A percentile compares a stretch with the other conserved stretches of the same genome.
Evolutionary conservation across 1,140 invertebrate genomes (phyloP).

Genomic region (Kradibia gibbosae): DNA sequence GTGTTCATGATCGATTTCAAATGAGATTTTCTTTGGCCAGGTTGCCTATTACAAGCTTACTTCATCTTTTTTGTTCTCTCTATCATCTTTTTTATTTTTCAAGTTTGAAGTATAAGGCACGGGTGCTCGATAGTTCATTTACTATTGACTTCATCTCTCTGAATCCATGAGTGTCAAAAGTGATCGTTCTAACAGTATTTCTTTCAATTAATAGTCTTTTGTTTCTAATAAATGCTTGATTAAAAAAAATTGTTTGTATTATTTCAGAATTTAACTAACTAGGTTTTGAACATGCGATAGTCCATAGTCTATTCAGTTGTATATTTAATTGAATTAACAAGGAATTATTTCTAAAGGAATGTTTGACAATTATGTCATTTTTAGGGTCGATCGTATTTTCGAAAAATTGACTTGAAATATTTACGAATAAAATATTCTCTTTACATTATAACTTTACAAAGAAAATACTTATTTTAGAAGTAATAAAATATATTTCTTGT

Average conservation of each 20-base stretch:
- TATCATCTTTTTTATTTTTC: constrained; percentile 18
- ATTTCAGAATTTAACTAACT: constrained; percentile 26
- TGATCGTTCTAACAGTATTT: background rate
- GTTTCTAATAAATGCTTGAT: constrained; percentile 28
- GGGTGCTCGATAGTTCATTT: background rate
- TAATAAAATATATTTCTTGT: background rate
- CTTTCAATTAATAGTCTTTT: constrained; percentile 40
- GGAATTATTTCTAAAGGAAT: too few relatives aligned
- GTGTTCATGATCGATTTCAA: constrained; percentile 30
- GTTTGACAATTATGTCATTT: too few relatives aligned
- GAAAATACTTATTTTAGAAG: background rate
- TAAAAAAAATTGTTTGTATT: constrained; percentile 13
- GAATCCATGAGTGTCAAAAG: background rate
- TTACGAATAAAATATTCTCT: too few relatives aligned
- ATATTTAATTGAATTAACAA: constrained; percentile 10
- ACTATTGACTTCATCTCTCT: constrained; percentile 8
- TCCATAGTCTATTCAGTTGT: background rate
- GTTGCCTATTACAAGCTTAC: constrained; percentile 15
- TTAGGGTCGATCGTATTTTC: too few relatives aligned
- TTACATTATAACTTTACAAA: too few relatives aligned
- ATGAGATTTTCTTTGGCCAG: constrained; percentile 32
- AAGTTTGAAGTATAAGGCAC: background rate
- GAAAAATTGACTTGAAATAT: too few relatives aligned
- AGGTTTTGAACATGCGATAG: background rate
- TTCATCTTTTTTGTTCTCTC: background rate